Percentiles rank a stretch among this genome's conserved stretches.
These are phyloP conservation scores for Micrasema minimum DNA, from an alignment of 1,140 invertebrate species.

Conservation along the genomic window DNA sequence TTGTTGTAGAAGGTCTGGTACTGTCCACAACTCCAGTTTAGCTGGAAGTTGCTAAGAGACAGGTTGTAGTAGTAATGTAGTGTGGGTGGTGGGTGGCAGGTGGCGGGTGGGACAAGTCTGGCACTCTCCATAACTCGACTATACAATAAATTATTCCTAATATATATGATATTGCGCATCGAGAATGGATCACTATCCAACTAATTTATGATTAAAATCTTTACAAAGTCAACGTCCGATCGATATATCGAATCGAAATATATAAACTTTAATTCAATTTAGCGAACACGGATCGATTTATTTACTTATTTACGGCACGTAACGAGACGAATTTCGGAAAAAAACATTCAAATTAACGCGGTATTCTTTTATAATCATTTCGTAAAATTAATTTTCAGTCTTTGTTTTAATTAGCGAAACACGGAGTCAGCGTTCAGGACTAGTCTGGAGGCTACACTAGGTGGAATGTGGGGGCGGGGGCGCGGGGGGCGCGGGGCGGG, in stretches of 20 bases:
- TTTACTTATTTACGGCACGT: constrained; percentile 51
- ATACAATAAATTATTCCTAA: constrained; percentile 25
- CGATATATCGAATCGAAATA: constrained; percentile 48
- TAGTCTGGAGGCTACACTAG: constrained; percentile 33
- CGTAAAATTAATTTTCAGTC: constrained; percentile 54
- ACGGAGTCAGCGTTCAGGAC: no score
- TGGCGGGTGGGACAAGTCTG: constrained; percentile 9
- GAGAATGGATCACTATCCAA: constrained; percentile 53
- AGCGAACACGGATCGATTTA: constrained; percentile 49
- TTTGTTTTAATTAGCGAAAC: constrained; percentile 54
- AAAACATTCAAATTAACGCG: constrained; percentile 47
- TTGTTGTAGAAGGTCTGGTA: neutral
- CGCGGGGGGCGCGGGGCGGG: constrained; percentile 51
- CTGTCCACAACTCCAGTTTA: no score
- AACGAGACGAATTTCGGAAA: constrained; percentile 42
- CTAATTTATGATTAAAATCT: constrained; percentile 51
- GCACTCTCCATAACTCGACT: constrained; percentile 2
- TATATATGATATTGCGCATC: constrained; percentile 49
- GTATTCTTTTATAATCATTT: constrained; percentile 50
- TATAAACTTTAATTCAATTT: constrained; percentile 51
- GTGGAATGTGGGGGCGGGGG: neutral
- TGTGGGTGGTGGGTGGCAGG: neutral
- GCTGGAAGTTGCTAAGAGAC: no score
- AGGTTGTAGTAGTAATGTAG: no score
- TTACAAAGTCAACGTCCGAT: constrained; percentile 51